These are phyloP conservation scores for Alexandromys fortis DNA, from an alignment of 2,113 vertebrate genomes.

Conservation along the genomic window DNA sequence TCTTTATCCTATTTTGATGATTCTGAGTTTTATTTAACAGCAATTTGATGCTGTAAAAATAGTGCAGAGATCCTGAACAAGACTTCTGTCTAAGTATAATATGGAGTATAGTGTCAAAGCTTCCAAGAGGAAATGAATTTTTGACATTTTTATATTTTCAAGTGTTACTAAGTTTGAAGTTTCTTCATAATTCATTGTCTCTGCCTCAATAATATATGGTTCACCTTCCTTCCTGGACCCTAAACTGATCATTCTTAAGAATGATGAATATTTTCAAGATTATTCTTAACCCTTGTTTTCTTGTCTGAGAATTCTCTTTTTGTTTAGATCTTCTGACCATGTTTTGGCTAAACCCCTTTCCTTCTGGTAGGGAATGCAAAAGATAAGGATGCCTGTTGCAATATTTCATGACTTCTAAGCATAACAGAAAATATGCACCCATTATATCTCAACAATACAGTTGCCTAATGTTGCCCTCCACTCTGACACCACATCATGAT, in stretches of 20 bases:
- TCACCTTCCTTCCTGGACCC: not conserved
- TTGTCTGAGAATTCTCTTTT: too few species aligned
- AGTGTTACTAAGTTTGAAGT: not conserved
- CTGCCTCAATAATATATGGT: not conserved
- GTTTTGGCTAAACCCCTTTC: too few species aligned
- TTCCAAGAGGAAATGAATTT: not conserved
- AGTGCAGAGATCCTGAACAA: not conserved
- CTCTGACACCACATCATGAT: not conserved
- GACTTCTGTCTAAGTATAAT: rapidly evolving
- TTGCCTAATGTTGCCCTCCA: not conserved
- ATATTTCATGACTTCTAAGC: not conserved
- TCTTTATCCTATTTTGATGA: not conserved
- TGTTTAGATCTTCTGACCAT: too few species aligned
- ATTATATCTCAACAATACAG: not conserved
- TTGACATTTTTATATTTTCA: not conserved
- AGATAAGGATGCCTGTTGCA: not conserved
- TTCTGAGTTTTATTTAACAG: not conserved
- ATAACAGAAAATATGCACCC: not conserved
- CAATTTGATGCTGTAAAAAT: rapidly evolving
- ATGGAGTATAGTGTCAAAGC: not conserved
- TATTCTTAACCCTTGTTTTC: too few species aligned
- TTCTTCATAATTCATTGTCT: not conserved
- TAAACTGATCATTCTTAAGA: not conserved
- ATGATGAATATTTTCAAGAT: too few species aligned
- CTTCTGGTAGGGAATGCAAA: not conserved